These are phyloP conservation scores for Andrena trimmerana DNA, from an alignment of 2,888 invertebrate species.

Conservation along the genomic window DNA sequence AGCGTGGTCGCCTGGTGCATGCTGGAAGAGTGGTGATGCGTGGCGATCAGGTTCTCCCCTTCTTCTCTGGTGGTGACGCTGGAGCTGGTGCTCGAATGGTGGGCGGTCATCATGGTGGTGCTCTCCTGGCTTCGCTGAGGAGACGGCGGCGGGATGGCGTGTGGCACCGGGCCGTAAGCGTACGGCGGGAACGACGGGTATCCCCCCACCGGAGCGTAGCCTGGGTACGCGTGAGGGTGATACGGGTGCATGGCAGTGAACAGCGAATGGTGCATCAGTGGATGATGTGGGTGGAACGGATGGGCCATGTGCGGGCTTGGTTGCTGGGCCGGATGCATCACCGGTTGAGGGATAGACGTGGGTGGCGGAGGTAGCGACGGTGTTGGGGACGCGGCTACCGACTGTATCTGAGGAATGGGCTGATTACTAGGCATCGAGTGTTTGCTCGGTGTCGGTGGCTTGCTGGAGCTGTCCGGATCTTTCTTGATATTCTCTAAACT, in stretches of 20 bases:
- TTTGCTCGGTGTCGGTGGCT: conserved; percentile 82
- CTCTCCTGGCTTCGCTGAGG: conserved; percentile 87
- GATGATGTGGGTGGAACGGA: conserved; percentile 92
- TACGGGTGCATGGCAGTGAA: conserved; percentile 91
- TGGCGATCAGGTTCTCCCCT: conserved; percentile 84
- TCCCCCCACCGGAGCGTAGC: conserved; percentile 83
- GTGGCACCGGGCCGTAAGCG: conserved; percentile 90
- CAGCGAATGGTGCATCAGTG: conserved; percentile 89
- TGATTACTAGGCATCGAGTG: conserved; percentile 77
- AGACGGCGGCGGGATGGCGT: conserved; percentile 90
- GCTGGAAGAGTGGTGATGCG: conserved; percentile 89
- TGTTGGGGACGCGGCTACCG: conserved; percentile 81
- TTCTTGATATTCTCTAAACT: conserved; percentile 91
- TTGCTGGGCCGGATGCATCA: conserved; percentile 92
- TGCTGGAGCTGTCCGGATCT: conserved; percentile 88
- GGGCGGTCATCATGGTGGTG: conserved; percentile 89
- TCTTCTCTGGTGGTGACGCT: conserved; percentile 90
- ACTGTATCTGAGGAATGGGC: conserved; percentile 78
- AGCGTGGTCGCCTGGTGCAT: conserved; percentile 84
- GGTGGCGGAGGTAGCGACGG: conserved; percentile 87
- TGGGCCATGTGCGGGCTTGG: conserved; percentile 89
- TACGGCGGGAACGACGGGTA: conserved; percentile 87
- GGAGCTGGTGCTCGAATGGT: conserved; percentile 88
- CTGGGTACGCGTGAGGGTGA: conserved; percentile 87
- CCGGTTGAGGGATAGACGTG: conserved; percentile 89